Percentiles rank a stretch among this genome's conserved stretches.
Conservation (phyloP, 2,888 invertebrate genomes). For the Linyphia triangularis region DNA sequence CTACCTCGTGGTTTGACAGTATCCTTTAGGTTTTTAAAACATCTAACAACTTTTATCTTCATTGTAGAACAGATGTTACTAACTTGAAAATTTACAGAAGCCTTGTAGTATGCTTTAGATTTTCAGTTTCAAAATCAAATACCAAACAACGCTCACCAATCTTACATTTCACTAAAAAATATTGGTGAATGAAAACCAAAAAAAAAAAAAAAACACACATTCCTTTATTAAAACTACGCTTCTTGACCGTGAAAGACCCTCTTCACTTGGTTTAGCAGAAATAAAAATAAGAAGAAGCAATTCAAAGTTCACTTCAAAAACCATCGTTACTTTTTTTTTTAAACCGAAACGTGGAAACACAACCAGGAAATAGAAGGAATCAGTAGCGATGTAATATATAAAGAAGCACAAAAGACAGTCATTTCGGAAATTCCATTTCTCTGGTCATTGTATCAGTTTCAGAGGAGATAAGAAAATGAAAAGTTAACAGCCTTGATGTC, state of each 20-base stretch:
- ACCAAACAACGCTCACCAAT: no score
- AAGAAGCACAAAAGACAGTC: neutral
- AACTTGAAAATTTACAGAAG: no score
- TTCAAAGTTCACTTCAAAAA: neutral
- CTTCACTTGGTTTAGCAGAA: neutral
- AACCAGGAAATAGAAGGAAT: neutral
- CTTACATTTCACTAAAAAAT: no score
- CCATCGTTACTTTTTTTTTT: no score
- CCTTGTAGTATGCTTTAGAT: no score
- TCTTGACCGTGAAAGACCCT: neutral
- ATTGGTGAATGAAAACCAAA: no score
- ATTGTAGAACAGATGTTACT: no score
- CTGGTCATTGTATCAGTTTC: neutral
- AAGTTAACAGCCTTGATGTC: neutral
- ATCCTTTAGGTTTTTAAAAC: no score
- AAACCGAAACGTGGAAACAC: neutral
- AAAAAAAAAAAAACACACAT: no score
- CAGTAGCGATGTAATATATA: neutral
- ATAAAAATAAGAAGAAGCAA: neutral
- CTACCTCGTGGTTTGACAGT: no score
- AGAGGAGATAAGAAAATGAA: neutral
- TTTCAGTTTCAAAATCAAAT: no score
- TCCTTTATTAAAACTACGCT: neutral
- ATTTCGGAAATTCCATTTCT: neutral
- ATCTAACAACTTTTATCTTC: no score